phyloP scores from a whole-genome alignment of 2,113 vertebrate genomes.

The Talpa occidentalis region DNA sequence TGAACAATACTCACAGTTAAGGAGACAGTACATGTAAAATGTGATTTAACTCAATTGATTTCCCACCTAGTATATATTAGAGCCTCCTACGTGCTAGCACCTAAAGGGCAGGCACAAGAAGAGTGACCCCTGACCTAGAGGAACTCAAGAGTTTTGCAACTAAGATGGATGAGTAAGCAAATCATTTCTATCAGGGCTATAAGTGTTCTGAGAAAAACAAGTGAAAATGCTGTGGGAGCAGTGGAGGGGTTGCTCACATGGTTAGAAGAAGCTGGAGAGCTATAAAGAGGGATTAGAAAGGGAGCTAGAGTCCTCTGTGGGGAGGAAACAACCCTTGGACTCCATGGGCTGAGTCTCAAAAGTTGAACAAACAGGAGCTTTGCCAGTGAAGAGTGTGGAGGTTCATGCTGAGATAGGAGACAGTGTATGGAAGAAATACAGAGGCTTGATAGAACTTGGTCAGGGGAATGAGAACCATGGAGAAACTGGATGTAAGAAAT shows the following conservation, averaged over 20 bases:
- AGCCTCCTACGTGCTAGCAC: neutral
- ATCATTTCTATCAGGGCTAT: neutral
- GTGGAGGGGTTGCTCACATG: neutral
- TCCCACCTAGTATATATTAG: neutral
- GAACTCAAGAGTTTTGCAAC: slow-evolving; percentile 43
- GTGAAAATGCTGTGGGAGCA: neutral
- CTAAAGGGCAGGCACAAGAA: neutral
- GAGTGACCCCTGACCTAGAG: slow-evolving; percentile 20
- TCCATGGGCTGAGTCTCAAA: neutral
- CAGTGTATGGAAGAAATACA: neutral
- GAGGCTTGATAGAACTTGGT: neutral
- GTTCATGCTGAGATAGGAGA: neutral
- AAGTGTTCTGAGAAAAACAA: slow-evolving; percentile 8
- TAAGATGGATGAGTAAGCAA: slow-evolving; percentile 53
- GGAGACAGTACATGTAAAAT: neutral
- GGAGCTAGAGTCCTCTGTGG: neutral
- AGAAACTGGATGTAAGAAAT: neutral
- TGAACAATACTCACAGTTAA: neutral
- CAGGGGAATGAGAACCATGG: neutral
- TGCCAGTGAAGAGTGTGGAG: neutral
- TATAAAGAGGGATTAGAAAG: neutral
- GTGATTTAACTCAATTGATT: neutral
- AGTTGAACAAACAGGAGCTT: neutral
- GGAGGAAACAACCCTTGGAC: neutral
- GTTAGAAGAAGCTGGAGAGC: neutral